These are phyloP conservation scores for Cirrhinus molitorella DNA, from an alignment of 2,797 vertebrate species.

Conservation along the genomic window DNA sequence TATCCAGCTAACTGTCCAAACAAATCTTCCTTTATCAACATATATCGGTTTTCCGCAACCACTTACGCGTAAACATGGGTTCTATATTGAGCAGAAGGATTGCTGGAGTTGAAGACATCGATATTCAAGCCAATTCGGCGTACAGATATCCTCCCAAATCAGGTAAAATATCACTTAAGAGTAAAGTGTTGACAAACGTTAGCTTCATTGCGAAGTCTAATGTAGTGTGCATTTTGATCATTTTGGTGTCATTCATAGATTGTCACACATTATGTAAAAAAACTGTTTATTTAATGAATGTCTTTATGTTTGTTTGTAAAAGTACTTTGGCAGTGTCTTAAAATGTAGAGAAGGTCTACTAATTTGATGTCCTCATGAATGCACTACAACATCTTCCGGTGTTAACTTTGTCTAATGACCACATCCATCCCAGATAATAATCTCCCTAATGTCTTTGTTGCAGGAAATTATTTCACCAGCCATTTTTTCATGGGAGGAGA, in stretches of 20 bases:
- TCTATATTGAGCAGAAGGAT: conserved; percentile 95
- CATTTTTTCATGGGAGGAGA: conserved; percentile 99
- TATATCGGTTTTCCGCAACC: not conserved
- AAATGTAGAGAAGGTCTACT: not conserved
- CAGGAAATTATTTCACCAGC: conserved; percentile 98
- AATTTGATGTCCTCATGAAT: not conserved
- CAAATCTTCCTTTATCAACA: not conserved
- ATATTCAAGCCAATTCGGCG: conserved; percentile 98
- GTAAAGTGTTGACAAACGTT: not conserved
- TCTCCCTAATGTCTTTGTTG: not conserved
- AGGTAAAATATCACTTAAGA: conserved; percentile 75
- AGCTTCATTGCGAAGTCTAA: not conserved
- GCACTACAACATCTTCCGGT: not conserved
- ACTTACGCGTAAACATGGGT: conserved; percentile 82
- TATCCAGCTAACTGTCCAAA: conserved; percentile 31
- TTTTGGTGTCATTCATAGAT: not conserved
- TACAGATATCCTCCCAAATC: conserved; percentile 98
- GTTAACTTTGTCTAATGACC: not conserved
- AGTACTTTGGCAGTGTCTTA: not conserved
- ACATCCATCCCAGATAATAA: not conserved
- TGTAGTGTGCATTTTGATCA: too few relatives aligned
- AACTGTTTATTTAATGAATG: not conserved
- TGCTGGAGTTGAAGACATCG: conserved; percentile 97
- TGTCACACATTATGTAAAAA: not conserved
- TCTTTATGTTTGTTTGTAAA: not conserved